These are phyloP conservation scores for Latrodectus geometricus DNA, from an alignment of 1,140 invertebrate genomes.

Conservation along the genomic window DNA sequence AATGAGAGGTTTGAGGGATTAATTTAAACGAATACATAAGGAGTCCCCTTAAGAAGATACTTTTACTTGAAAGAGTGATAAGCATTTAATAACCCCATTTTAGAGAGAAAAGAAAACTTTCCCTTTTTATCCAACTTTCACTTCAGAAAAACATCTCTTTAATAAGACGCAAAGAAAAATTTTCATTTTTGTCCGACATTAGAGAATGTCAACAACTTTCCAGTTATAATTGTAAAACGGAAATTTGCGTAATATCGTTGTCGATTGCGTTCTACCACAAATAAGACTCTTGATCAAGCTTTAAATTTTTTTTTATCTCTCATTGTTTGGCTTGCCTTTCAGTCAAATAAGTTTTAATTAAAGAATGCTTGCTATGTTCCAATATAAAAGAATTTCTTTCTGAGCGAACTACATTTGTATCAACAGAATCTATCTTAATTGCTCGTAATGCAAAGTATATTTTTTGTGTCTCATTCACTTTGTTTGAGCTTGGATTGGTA, in stretches of 20 bases:
- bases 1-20: constrained; percentile 39
- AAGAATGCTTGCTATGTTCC: constrained; percentile 27
- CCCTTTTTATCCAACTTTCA: constrained; percentile 7
- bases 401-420: constrained; percentile 15
- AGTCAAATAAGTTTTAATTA: constrained; percentile 57
- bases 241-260: constrained; percentile 37
- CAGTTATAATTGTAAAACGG: constrained; percentile 46
- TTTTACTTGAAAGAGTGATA: constrained; percentile 17
- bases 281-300: constrained; percentile 10
- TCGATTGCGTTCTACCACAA: constrained; percentile 15
- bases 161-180: constrained; percentile 36
- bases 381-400: constrained; percentile 1
- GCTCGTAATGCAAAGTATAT: constrained; percentile 23
- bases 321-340: constrained; percentile 33
- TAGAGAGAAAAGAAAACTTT: constrained; percentile 29
- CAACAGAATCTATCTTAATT: constrained; percentile 41
- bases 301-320: constrained; percentile 5
- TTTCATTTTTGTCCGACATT: background rate
- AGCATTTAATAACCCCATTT: constrained; percentile 40
- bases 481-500: background rate
- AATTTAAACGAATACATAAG: constrained; percentile 51
- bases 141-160: constrained; percentile 34
- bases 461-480: constrained; percentile 9
- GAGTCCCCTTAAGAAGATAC: background rate
- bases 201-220: constrained; percentile 36